Percentiles rank a stretch among this genome's conserved stretches.
These are phyloP conservation scores for Drosophila mayri DNA, from an alignment of 1,140 invertebrate species.

Conservation along the genomic window DNA sequence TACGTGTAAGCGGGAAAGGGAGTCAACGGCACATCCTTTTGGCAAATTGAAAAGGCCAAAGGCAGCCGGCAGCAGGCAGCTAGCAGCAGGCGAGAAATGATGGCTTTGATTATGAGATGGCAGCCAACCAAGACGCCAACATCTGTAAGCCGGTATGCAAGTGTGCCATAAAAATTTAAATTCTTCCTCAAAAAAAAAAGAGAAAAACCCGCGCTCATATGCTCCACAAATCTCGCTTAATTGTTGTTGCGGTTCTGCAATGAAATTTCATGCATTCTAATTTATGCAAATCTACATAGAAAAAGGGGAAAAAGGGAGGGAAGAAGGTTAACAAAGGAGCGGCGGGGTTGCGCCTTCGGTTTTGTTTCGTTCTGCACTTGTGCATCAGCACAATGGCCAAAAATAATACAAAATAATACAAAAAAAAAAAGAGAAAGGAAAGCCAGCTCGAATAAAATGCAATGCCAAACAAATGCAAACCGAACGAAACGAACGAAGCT, in stretches of 20 bases:
- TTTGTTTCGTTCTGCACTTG: conserved; percentile 74
- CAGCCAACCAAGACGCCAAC: conserved; percentile 44
- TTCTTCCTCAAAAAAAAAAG: conserved; percentile 4
- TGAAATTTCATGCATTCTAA: conserved; percentile 63
- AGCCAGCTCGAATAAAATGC: conserved; percentile 40
- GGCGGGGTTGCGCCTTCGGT: conserved; percentile 52
- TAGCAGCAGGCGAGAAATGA: conserved; percentile 15
- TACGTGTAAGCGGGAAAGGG: conserved; percentile 59
- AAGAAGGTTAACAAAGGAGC: conserved; percentile 33
- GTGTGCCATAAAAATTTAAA: conserved; percentile 58
- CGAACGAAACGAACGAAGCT: conserved; percentile 14
- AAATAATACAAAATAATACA: conserved; percentile 14
- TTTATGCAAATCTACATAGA: conserved; percentile 43
- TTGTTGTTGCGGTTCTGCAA: conserved; percentile 55
- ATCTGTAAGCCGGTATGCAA: conserved; percentile 34
- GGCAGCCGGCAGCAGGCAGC: conserved; percentile 8
- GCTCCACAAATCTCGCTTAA: conserved; percentile 59
- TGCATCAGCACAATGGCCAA: conserved; percentile 70
- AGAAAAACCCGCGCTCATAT: conserved; percentile 24
- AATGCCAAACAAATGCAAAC: conserved; percentile 43
- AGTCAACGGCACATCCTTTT: conserved; percentile 24
- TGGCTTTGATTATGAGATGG: conserved; percentile 33
- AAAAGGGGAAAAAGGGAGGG: background rate
- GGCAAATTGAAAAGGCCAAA: conserved; percentile 26
- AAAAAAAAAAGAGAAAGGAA: background rate